Evolutionary conservation across 35 echinoderm and acorn worm genomes (phyloP).

Genomic region (Apostichopus californicus): DNA sequence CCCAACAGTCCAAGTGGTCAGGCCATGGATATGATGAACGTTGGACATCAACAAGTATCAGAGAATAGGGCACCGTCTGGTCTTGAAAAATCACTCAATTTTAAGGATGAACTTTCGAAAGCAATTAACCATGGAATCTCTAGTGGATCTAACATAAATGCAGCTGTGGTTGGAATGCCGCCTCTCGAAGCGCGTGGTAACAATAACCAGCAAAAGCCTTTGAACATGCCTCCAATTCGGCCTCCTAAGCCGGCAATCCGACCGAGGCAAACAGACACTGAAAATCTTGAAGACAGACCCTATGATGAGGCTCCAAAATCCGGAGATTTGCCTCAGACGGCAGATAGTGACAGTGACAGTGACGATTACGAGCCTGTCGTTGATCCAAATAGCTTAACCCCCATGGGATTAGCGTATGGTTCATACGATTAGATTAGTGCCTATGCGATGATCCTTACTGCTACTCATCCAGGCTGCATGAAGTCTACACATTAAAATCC

Average conservation of each 20-base stretch:
- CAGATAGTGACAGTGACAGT: slow-evolving; percentile 1
- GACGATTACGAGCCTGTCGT: slow-evolving; percentile 16
- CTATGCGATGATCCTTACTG: no score
- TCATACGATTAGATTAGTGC: no score
- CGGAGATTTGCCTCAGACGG: neutral
- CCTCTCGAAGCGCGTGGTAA: no score
- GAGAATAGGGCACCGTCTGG: neutral
- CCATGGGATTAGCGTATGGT: neutral
- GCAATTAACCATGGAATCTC: neutral
- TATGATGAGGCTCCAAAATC: slow-evolving; percentile 22
- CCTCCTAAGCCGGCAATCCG: no score
- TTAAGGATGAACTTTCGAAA: no score
- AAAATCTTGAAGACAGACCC: neutral
- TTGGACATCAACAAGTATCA: neutral
- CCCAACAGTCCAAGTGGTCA: neutral
- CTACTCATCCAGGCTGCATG: no score
- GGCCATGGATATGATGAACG: neutral
- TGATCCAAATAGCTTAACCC: neutral
- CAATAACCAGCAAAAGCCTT: no score
- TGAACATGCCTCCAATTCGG: no score
- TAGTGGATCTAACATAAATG: neutral
- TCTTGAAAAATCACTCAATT: no score
- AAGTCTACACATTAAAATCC: no score
- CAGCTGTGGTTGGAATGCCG: no score
- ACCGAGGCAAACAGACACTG: no score